Conservation (phyloP, 2,888 invertebrate species). For the Drosophila mimica region DNA sequence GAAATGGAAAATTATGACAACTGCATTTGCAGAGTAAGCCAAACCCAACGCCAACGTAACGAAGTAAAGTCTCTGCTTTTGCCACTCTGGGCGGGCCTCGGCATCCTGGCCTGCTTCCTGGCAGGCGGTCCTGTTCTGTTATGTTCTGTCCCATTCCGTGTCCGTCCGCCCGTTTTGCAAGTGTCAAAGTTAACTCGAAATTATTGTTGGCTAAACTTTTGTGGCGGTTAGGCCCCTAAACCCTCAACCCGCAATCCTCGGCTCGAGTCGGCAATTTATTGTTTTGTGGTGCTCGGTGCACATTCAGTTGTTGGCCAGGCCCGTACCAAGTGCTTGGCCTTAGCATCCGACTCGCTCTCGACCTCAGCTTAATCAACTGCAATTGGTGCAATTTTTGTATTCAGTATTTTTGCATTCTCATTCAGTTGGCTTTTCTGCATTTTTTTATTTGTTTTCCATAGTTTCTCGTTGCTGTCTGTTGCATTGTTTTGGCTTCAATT, state of each 20-base stretch:
- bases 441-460: slow-evolving; percentile 18
- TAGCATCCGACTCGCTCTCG: slow-evolving; percentile 12
- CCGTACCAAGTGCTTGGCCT: slow-evolving; percentile 6
- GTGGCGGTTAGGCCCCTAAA: slow-evolving; percentile 69
- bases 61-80: slow-evolving; percentile 19
- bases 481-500: slow-evolving; percentile 66
- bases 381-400: slow-evolving; percentile 73
- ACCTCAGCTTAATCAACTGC: slow-evolving; percentile 75
- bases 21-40: slow-evolving; percentile 78
- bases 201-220: slow-evolving; percentile 82
- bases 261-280: slow-evolving; percentile 58
- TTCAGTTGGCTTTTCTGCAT: slow-evolving; percentile 32
- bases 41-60: slow-evolving; percentile 54
- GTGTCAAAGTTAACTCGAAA: slow-evolving; percentile 83
- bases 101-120: slow-evolving; percentile 16
- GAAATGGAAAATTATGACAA: slow-evolving; percentile 81
- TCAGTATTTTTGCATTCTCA: slow-evolving; percentile 68
- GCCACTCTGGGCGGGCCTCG: slow-evolving; percentile 11
- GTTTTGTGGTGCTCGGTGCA: slow-evolving; percentile 60
- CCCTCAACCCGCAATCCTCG: neutral
- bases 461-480: slow-evolving; percentile 41
- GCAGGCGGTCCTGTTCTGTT: slow-evolving; percentile 35
- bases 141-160: slow-evolving; percentile 35
- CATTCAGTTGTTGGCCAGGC: slow-evolving; percentile 33
- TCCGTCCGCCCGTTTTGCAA: slow-evolving; percentile 71